phyloP scores from a whole-genome alignment of 2,888 invertebrate species.

The Ptychoptera contaminata region DNA sequence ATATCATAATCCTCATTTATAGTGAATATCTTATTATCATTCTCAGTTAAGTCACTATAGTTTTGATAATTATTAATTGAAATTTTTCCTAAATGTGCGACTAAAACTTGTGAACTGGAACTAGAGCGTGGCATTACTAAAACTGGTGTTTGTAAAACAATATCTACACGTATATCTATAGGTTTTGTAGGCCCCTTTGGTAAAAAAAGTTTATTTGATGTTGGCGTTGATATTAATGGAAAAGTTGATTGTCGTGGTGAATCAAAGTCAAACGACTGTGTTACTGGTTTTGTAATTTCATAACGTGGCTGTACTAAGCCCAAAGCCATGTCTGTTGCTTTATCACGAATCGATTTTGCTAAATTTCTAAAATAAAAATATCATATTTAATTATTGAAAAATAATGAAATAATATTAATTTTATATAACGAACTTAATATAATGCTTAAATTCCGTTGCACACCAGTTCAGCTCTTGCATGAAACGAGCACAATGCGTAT shows the following conservation, averaged over 20 bases:
- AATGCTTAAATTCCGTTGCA: constrained; percentile 79
- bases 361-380: constrained; percentile 41
- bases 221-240: not conserved
- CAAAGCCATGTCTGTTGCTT: constrained; percentile 87
- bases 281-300: constrained; percentile 6
- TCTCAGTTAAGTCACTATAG: constrained; percentile 7
- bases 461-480: constrained; percentile 76
- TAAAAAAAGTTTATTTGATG: not conserved
- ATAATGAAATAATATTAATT: not conserved
- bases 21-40: constrained; percentile 10
- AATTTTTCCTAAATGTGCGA: constrained; percentile 86
- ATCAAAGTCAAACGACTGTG: not conserved
- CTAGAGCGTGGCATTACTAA: constrained; percentile 70
- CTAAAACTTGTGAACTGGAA: constrained; percentile 66
- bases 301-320: constrained; percentile 62
- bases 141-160: constrained; percentile 81
- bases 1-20: constrained; percentile 11
- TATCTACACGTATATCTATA: constrained; percentile 38
- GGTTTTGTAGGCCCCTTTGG: not conserved
- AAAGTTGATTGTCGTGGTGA: not conserved
- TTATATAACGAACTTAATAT: constrained; percentile 30
- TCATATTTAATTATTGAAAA: not conserved
- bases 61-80: constrained; percentile 35
- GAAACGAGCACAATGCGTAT: constrained; percentile 80
- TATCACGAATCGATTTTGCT: constrained; percentile 71